Evolutionary conservation across 1,140 invertebrate genomes (phyloP).

Genomic region (Hyposmocoma kahamanoa): DNA sequence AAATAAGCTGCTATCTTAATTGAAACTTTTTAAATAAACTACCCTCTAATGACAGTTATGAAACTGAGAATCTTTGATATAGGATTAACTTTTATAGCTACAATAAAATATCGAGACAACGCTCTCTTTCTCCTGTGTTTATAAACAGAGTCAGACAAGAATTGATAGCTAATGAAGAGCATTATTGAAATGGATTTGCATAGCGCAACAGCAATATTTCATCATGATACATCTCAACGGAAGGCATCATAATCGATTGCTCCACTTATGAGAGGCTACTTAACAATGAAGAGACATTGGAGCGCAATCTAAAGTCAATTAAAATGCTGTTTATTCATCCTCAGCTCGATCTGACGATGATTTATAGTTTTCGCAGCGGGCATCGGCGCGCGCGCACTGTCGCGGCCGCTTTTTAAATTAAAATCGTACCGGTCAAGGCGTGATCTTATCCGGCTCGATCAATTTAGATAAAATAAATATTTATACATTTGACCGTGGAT

Average conservation of each 20-base stretch:
- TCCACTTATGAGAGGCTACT: slow-evolving; percentile 27
- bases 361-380: slow-evolving; percentile 69
- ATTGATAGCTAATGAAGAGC: no score
- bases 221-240: not conserved
- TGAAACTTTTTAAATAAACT: no score
- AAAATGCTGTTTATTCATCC: slow-evolving; percentile 66
- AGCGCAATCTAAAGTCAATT: slow-evolving; percentile 67
- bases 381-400: slow-evolving; percentile 40
- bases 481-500: slow-evolving; percentile 66
- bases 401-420: slow-evolving; percentile 44
- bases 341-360: slow-evolving; percentile 40
- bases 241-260: slow-evolving; percentile 36
- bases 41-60: no score
- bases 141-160: no score
- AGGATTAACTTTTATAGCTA: no score
- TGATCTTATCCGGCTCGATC: slow-evolving; percentile 69
- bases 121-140: no score
- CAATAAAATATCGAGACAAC: no score
- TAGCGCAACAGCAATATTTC: not conserved
- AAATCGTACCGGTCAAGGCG: slow-evolving; percentile 50
- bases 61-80: no score
- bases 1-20: no score
- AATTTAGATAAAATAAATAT: slow-evolving; percentile 74
- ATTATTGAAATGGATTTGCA: not conserved
- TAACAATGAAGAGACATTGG: slow-evolving; percentile 57